Evolutionary conservation across 64 coral and sea anemone species (phyloP), one percentile per base, ranked within the genome.

Genomic region (Stichodactyla mertensii): DNA sequence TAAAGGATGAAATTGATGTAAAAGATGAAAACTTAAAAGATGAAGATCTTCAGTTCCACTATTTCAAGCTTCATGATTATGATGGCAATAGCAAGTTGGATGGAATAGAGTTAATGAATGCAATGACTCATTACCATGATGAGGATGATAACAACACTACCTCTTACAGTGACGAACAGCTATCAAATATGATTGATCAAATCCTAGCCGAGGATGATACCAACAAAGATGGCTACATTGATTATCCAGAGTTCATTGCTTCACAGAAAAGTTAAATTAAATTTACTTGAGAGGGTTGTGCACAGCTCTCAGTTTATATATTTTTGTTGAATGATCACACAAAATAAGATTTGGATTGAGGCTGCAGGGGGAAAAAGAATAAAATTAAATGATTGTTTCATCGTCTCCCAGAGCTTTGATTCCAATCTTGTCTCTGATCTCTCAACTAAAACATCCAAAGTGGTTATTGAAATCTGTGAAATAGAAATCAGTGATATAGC

Each of bases 211-310:
- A 99, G 85, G 97, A 99, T 86, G 97, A 99, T 27, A 94, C 82
- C 1, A 92, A 99, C 83, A 99, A 99, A 77, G 97, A 99, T 92
- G 97, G 97, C 12, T 99, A 99, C 20, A 99, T 99, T 59, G 97
- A 99, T 79, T 99, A 99, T 84, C 82, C 97, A 54, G 97, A 99
- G 67, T 99, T 99, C 90, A 87, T 94, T 64, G 97, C 93, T 18
- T 94, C 97, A n/a, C 97, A 99, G 77, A 99, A 99, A 7, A 86
- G 89, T 83, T 95, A 92, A 83, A 12, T 86, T 11, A 31, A 66
- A 66, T 66, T 66, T 18, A 22, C 19, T 22, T n/a, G 19, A 2
- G 7, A 5, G 22, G 8, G 36, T 45, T 45, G 1, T 45, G 36
- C 36, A 45, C 36, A 45, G 36, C 36, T 45, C 36, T 45, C 36